Conservation (phyloP, 2,797 vertebrate species). For the Cynopterus sphinx region DNA sequence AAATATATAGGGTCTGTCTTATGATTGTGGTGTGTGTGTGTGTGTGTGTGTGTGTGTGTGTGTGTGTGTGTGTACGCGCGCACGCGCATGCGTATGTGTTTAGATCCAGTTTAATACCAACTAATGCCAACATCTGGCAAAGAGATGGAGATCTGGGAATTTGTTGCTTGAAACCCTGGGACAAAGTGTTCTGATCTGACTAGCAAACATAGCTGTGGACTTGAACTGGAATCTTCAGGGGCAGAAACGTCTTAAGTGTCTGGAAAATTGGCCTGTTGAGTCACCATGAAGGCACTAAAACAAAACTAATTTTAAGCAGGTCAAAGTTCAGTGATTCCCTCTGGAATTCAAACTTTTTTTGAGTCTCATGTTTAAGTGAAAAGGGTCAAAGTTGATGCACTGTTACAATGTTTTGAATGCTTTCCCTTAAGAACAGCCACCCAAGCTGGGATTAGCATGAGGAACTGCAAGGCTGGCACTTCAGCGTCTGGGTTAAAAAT, state of each 20-base stretch:
- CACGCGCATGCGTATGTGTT: background rate
- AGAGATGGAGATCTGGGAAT: conserved; percentile 83
- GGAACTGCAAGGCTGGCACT: conserved; percentile 84
- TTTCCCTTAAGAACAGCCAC: conserved; percentile 88
- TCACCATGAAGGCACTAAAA: conserved; percentile 87
- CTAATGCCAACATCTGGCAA: conserved; percentile 85
- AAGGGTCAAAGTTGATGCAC: conserved; percentile 87
- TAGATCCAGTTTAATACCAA: conserved; percentile 78
- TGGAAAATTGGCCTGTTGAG: conserved; percentile 88
- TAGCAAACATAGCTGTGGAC: conserved; percentile 80
- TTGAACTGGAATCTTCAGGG: conserved; percentile 87
- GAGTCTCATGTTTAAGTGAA: conserved; percentile 87
- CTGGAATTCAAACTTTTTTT: conserved; percentile 85
- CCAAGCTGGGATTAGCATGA: conserved; percentile 84
- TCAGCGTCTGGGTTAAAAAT: conserved; percentile 86
- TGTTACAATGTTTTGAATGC: conserved; percentile 87
- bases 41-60: background rate
- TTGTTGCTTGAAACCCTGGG: conserved; percentile 81
- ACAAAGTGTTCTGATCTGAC: conserved; percentile 86
- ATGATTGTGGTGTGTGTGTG: background rate
- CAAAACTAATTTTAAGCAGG: conserved; percentile 91
- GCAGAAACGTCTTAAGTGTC: conserved; percentile 85
- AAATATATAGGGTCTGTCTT: conserved; percentile 46
- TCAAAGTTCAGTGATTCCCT: conserved; percentile 89
- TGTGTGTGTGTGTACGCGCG: background rate